Percentiles rank a stretch among this genome's conserved stretches.
These are phyloP conservation scores for Xylocampa areola DNA, from an alignment of 2,888 invertebrate genomes.

Conservation along the genomic window DNA sequence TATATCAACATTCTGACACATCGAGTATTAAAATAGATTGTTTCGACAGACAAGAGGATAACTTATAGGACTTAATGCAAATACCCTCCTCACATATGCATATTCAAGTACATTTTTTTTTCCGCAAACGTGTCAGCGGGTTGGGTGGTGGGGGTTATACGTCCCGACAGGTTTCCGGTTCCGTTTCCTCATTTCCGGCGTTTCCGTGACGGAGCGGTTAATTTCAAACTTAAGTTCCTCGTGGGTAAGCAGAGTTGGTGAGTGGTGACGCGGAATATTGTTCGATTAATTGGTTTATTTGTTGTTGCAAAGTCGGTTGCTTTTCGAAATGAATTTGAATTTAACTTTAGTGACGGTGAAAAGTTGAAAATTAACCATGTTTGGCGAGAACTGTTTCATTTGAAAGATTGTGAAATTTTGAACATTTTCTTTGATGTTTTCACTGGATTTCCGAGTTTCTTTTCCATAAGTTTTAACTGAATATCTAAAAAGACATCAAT, in stretches of 20 bases:
- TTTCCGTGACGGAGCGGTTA: conserved; percentile 56
- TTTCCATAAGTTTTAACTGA: too few species aligned
- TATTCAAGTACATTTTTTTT: conserved; percentile 26
- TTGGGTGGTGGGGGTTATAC: conserved; percentile 10
- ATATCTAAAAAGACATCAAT: too few species aligned
- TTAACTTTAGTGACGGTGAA: too few species aligned
- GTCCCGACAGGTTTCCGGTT: conserved; percentile 55
- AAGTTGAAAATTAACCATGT: too few species aligned
- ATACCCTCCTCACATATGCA: conserved; percentile 6
- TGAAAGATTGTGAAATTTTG: too few species aligned
- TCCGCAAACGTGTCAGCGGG: conserved; percentile 12
- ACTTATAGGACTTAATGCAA: background rate
- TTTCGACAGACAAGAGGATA: too few species aligned
- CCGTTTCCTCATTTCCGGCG: conserved; percentile 54
- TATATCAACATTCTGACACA: too few species aligned
- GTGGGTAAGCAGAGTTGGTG: conserved; percentile 11
- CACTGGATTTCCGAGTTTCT: too few species aligned
- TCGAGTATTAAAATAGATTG: too few species aligned
- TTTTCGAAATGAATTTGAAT: background rate
- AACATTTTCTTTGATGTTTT: too few species aligned
- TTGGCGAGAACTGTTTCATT: too few species aligned
- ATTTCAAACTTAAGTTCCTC: conserved; percentile 45
- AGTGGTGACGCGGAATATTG: conserved; percentile 13
- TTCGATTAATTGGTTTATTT: conserved; percentile 31
- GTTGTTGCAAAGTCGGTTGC: background rate